Base-by-base conservation (phyloP, 2,797 vertebrate genomes). In the Hapalemur alaotrensis region DNA sequence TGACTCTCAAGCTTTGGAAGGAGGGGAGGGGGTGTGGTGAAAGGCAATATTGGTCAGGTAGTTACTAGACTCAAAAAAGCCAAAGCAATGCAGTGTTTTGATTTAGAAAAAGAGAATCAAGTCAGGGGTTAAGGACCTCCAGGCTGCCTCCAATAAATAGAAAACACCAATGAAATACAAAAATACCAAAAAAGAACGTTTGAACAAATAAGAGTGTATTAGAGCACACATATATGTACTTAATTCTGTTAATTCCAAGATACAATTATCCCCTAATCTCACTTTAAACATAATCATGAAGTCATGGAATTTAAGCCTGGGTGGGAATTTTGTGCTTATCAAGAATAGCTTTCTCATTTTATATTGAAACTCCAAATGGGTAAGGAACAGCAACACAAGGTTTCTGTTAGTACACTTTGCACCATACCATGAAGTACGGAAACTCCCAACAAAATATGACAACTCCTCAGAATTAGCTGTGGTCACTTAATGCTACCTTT, bases 111-210 rank as follows among this genome's bases (percentile, higher is more conserved):
- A 95, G 93, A 79, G 35, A 81, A 80, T 86, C 23, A 89, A 95
- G 54, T 85, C 78, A 81, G 23, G 41, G 81, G 81, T 89, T 96
- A 95, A 91, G 65, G 63, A 93, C 57, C 91, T 95, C 70, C 30
- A 93, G 80, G 38, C 52, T 86, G 73, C 41, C 59, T 91, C 89
- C 73, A 96, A 89, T 81, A 96, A 97, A 85, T 75, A 95, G 73
- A 84, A 96, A 97, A 94, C 70, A 95, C 46, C 82, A 94, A 69
- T 86, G 57, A 46, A 89, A 86, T 67, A 80, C 91, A 86, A 95
- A 95, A 69, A 38, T 20, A 82, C 22, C 43, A 54, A 85, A 82
- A 48, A 57, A 97, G 63, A 93, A 69, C 32, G 86, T 93, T 97
- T 79, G 61, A 91, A 93, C 81, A 96, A 95, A 89, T 95, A 86